A percentile compares a stretch with the other conserved stretches of the same genome.
Conservation (phyloP, 2,888 invertebrate genomes). For the Tetrapedia diversipes region DNA sequence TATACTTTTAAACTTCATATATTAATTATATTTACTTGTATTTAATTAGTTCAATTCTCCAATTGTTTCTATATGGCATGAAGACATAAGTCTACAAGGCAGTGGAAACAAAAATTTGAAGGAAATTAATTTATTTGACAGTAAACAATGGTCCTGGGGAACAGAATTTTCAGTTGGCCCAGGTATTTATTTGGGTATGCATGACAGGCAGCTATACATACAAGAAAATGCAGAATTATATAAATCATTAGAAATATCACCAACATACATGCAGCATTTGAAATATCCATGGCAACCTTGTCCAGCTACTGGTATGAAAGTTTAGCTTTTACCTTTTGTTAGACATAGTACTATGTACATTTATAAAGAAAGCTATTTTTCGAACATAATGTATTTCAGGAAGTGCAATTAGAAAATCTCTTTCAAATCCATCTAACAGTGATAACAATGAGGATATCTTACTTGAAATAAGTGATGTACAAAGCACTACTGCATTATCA, state of each 20-base stretch:
- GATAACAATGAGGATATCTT: conserved; percentile 43
- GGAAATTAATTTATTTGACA: conserved; percentile 89
- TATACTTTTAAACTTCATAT: background rate
- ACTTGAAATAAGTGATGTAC: conserved; percentile 72
- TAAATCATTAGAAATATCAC: conserved; percentile 67
- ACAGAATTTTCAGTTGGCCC: conserved; percentile 84
- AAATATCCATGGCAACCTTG: conserved; percentile 91
- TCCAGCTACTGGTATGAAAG: conserved; percentile 84
- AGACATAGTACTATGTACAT: background rate
- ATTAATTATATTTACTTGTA: conserved; percentile 22
- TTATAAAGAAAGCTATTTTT: background rate
- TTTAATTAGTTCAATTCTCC: conserved; percentile 89
- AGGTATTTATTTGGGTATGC: conserved; percentile 93
- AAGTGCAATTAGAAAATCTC: conserved; percentile 52
- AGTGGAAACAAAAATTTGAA: conserved; percentile 83
- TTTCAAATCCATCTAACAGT: conserved; percentile 32
- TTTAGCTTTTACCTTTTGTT: conserved; percentile 2
- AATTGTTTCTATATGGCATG: conserved; percentile 94
- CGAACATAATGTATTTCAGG: conserved; percentile 46
- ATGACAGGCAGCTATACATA: conserved; percentile 88
- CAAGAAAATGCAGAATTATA: conserved; percentile 75
- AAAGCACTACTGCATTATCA: conserved; percentile 87
- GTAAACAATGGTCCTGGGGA: conserved; percentile 84
- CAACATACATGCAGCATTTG: conserved; percentile 62
- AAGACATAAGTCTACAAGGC: conserved; percentile 83